Evolutionary conservation across 2,888 invertebrate genomes (phyloP).

Genomic region (Tenodera sinensis): DNA sequence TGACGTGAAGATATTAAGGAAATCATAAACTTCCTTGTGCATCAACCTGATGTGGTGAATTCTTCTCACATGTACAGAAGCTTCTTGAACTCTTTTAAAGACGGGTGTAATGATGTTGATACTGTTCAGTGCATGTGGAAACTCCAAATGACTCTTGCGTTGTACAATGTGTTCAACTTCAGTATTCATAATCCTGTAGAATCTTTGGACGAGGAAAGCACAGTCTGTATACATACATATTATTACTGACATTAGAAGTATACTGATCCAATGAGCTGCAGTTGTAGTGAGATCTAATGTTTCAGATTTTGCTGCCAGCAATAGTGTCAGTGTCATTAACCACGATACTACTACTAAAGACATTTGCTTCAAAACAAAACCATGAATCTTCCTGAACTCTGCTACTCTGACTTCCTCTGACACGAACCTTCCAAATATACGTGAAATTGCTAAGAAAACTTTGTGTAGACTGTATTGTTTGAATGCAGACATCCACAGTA

Average conservation of each 20-base stretch:
- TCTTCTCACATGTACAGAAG: not conserved
- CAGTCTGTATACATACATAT: not conserved
- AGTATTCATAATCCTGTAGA: not conserved
- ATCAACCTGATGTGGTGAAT: not conserved
- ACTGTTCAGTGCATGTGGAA: not conserved
- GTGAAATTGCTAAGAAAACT: not conserved
- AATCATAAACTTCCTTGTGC: not conserved
- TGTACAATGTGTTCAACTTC: not conserved
- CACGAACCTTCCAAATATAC: not conserved
- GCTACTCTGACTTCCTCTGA: not conserved
- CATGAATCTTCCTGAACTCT: not conserved
- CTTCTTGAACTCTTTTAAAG: not conserved
- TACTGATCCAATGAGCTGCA: not conserved
- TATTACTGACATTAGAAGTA: not conserved
- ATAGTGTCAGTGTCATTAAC: not conserved
- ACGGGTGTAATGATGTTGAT: not conserved
- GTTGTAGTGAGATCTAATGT: not conserved
- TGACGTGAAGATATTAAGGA: not conserved
- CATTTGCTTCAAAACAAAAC: not conserved
- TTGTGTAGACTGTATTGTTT: not conserved
- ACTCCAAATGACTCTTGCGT: not conserved
- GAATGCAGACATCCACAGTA: not conserved
- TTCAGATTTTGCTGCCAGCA: not conserved
- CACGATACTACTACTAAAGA: not conserved
- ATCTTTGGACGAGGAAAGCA: not conserved